Percentiles rank a stretch among this genome's conserved stretches.
phyloP scores from a whole-genome alignment of 2,888 invertebrate genomes.

The Elysia crispata region DNA sequence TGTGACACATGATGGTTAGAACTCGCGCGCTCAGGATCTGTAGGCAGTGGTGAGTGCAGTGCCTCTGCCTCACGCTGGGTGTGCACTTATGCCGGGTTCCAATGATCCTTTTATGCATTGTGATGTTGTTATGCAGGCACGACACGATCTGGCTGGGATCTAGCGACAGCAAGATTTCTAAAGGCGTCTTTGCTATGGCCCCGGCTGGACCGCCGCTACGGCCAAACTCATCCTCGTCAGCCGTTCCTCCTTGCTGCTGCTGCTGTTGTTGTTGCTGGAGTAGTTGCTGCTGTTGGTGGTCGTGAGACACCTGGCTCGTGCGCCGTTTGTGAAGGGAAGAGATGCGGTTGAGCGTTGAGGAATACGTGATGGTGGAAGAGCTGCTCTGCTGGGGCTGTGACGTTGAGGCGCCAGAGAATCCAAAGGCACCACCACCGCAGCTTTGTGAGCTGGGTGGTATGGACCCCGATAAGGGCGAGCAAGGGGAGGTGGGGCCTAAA shows the following conservation, averaged over 20 bases:
- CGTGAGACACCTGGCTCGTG: conserved; percentile 47
- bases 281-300: conserved; percentile 44
- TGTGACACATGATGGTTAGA: conserved; percentile 81
- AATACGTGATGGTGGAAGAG: conserved; percentile 35
- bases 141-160: conserved; percentile 80
- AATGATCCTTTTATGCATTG: conserved; percentile 82
- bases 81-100: conserved; percentile 82
- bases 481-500: not conserved
- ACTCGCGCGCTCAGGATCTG: conserved; percentile 82
- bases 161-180: conserved; percentile 72
- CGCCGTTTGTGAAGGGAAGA: conserved; percentile 55
- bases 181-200: conserved; percentile 64
- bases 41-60: conserved; percentile 82
- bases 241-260: conserved; percentile 50
- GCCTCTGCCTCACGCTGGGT: conserved; percentile 81
- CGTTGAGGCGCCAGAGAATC: not conserved
- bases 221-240: conserved; percentile 51
- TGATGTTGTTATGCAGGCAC: conserved; percentile 82
- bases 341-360: conserved; percentile 53
- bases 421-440: not conserved
- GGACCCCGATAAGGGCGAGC: conserved; percentile 15
- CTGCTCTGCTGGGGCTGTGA: conserved; percentile 36
- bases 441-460: conserved; percentile 6
- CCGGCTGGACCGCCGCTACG: conserved; percentile 7
- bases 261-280: conserved; percentile 37